phyloP scores from a whole-genome alignment of 2,888 invertebrate genomes.

The Amiota minor region DNA sequence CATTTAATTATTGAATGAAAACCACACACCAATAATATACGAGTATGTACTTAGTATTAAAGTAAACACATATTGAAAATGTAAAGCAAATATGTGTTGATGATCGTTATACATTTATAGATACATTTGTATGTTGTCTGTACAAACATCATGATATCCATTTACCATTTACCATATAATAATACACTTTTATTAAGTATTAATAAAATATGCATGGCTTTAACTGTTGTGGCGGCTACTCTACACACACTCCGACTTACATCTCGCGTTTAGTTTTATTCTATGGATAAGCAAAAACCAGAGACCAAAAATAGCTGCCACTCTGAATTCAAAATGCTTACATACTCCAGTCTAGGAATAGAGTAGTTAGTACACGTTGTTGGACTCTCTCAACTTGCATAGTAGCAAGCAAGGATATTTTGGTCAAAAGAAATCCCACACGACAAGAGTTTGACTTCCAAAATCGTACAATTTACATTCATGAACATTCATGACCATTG shows the following conservation, averaged over 20 bases:
- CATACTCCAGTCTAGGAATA: background rate
- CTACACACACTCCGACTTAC: background rate
- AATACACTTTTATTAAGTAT: constrained; percentile 19
- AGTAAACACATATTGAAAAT: too few species aligned
- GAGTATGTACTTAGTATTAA: too few species aligned
- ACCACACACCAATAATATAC: too few species aligned
- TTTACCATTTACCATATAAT: background rate
- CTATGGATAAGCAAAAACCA: too few species aligned
- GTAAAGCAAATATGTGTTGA: too few species aligned
- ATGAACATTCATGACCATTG: constrained; percentile 8
- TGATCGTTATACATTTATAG: too few species aligned
- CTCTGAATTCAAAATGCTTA: background rate
- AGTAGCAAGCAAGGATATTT: background rate
- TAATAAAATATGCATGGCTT: constrained; percentile 28
- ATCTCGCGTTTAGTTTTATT: too few species aligned
- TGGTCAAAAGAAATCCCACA: constrained; percentile 8
- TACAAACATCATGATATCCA: too few species aligned
- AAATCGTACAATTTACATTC: constrained; percentile 24
- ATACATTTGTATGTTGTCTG: too few species aligned
- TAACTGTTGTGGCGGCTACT: constrained; percentile 7
- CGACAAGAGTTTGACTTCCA: constrained; percentile 14
- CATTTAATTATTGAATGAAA: too few species aligned
- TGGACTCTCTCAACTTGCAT: background rate
- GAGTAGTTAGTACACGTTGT: too few species aligned
- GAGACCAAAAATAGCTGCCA: background rate